Evolutionary conservation across 2,113 vertebrate species (phyloP), one percentile per base, ranked within the genome.

Genomic region (Oreocharis arfaki): DNA sequence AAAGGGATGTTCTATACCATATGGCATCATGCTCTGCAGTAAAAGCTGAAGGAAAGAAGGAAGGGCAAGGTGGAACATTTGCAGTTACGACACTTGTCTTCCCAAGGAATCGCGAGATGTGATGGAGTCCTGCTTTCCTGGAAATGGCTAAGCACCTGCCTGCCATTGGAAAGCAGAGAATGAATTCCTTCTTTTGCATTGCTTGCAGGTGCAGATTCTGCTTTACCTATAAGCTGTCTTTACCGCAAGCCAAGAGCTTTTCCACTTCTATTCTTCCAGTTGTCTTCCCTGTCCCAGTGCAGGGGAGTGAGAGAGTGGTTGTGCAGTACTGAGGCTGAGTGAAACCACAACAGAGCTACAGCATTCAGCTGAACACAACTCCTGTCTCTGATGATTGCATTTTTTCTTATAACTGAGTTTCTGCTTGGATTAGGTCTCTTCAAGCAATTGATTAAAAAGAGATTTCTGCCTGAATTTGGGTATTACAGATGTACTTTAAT

Each of bases 41-140:
- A 39, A 61, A 67, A 57, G 16, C 7, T n/a, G 10, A 8, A 28
- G 39, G 32, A 85, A 82, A 57, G 23, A 37, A 65, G 17, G 33
- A 84, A 53, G 18, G 16, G 13, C 9, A 57, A 15, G 5, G 35
- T 15, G 10, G 6, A 10, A 37, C 4, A 4, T 46, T 55, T 0
- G 0, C 44, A 76, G 14, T 50, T 52, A 32, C 2, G 39, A 13
- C 9, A 32, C 7, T 73, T 50, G 7, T 63, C 55, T 80, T 69
- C 49, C 39, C 37, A 60, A 60, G 26, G 11, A 63, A 46, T n/a
- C 0, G 0, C 24, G 64, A 80, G 19, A 21, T 0, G 0, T 21
- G 33, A 47, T 8, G 23, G 6, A 93, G 28, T 4, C 11, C 15
- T 87, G 22, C 22, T 64, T 28, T 81, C 42, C 77, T 50, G 41